Conservation (phyloP, 2,888 invertebrate genomes). For the Drosophila cracens region DNA sequence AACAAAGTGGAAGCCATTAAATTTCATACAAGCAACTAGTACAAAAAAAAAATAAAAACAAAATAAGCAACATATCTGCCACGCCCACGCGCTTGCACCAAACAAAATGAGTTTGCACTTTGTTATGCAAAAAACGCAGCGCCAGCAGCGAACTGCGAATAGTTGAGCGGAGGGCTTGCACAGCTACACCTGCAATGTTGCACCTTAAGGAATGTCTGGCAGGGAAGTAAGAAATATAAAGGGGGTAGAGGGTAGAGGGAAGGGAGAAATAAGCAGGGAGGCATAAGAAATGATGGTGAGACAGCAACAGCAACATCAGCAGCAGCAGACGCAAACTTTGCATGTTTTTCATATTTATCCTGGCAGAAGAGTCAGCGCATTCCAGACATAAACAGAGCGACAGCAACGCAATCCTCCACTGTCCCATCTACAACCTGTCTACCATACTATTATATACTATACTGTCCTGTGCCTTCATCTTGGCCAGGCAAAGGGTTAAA, state of each 20-base stretch:
- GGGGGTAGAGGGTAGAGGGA: not conserved
- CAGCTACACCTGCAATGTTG: constrained; percentile 69
- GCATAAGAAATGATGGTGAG: constrained; percentile 70
- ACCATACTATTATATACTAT: constrained; percentile 4
- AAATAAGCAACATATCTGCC: constrained; percentile 63
- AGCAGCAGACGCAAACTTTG: constrained; percentile 76
- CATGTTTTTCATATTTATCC: constrained; percentile 84
- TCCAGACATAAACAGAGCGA: constrained; percentile 70
- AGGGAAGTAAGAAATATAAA: constrained; percentile 10
- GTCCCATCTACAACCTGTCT: constrained; percentile 7
- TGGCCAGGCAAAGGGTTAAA: constrained; percentile 57
- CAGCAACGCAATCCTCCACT: constrained; percentile 47
- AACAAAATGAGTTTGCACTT: constrained; percentile 80
- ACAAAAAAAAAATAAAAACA: constrained; percentile 23
- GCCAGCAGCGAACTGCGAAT: constrained; percentile 4
- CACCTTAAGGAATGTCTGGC: constrained; percentile 71
- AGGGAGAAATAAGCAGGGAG: constrained; percentile 44
- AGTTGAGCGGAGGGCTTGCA: constrained; percentile 4
- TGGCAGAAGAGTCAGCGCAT: constrained; percentile 59
- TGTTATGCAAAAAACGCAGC: constrained; percentile 74
- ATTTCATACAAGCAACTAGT: constrained; percentile 81
- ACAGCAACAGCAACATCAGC: constrained; percentile 51
- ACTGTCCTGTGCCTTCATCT: constrained; percentile 14
- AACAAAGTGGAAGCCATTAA: constrained; percentile 81
- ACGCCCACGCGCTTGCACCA: constrained; percentile 74